Conservation (phyloP, 2,888 invertebrate genomes). For the Lepidocyrtoides sp. region DNA sequence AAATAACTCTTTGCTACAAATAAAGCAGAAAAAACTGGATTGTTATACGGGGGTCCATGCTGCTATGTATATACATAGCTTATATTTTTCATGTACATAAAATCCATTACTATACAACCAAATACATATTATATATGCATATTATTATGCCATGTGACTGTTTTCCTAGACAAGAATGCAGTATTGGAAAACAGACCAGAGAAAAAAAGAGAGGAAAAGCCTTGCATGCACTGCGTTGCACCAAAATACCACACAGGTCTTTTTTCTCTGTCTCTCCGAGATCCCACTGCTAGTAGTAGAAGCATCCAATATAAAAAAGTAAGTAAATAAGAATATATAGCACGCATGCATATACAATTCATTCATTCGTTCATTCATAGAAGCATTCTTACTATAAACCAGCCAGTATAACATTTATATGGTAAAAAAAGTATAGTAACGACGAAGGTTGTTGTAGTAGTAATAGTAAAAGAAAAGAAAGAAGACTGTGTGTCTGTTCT, state of each 20-base stretch:
- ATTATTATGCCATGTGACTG: neutral
- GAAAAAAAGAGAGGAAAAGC: neutral
- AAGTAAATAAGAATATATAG: slow-evolving; percentile 1
- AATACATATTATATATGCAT: too few relatives aligned
- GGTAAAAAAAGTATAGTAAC: slow-evolving; percentile 46
- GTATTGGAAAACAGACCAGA: neutral
- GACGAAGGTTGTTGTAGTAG: slow-evolving; percentile 18
- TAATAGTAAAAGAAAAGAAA: slow-evolving; percentile 47
- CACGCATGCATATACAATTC: neutral
- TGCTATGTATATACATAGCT: neutral
- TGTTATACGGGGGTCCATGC: neutral
- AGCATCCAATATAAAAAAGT: neutral
- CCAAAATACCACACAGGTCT: neutral
- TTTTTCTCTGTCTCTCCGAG: neutral
- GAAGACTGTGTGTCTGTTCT: slow-evolving; percentile 34
- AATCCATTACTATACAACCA: too few relatives aligned
- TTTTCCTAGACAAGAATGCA: slow-evolving; percentile 8
- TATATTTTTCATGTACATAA: too few relatives aligned
- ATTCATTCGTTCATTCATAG: slow-evolving; percentile 48
- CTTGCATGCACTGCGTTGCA: slow-evolving; percentile 2
- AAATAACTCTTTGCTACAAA: neutral
- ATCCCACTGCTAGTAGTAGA: neutral
- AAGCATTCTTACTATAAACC: neutral
- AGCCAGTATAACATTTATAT: slow-evolving; percentile 22
- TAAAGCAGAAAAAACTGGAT: slow-evolving; percentile 26